Evolutionary conservation across 2,113 vertebrate species (phyloP).

Genomic region (Synchiropus splendidus): DNA sequence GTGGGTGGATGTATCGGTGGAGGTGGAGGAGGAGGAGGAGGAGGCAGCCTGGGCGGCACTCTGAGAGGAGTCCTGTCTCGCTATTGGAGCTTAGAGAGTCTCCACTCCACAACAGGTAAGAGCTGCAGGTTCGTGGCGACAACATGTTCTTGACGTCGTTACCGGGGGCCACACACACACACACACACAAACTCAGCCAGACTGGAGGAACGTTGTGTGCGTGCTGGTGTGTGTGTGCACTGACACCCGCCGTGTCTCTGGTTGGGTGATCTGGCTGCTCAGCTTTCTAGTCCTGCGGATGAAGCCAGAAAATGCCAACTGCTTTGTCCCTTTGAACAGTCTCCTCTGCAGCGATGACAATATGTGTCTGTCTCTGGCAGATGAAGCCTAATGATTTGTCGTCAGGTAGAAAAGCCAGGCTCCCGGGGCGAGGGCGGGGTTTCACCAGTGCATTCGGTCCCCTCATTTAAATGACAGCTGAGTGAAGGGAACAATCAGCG

Average conservation of each 20-base stretch:
- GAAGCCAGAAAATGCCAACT: constrained; percentile 5
- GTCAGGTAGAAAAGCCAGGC: too few relatives aligned
- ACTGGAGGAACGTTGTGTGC: neutral
- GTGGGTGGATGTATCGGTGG: constrained; percentile 69
- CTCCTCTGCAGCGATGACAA: neutral
- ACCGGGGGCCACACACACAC: too few relatives aligned
- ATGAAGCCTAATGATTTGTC: too few relatives aligned
- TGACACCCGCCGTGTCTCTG: constrained; percentile 15
- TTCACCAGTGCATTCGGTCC: too few relatives aligned
- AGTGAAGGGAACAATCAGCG: too few relatives aligned
- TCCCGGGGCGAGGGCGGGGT: too few relatives aligned
- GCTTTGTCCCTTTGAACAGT: neutral
- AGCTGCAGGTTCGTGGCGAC: too few relatives aligned
- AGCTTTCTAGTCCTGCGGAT: constrained; percentile 2
- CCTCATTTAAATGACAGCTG: too few relatives aligned
- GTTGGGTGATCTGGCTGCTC: constrained; percentile 18
- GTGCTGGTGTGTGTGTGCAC: constrained; percentile 10
- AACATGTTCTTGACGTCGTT: too few relatives aligned
- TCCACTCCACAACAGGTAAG: constrained; percentile 87
- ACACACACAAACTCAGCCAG: too few relatives aligned
- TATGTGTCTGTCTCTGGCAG: too few relatives aligned
- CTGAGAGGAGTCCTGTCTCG: constrained; percentile 82
- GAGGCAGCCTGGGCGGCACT: constrained; percentile 67
- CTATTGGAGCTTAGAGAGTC: constrained; percentile 94
- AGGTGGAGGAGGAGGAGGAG: constrained; percentile 46